Percentiles rank a stretch among this genome's conserved stretches.
phyloP scores from a whole-genome alignment of 2,888 invertebrate species.

The Pollenia angustigena region DNA sequence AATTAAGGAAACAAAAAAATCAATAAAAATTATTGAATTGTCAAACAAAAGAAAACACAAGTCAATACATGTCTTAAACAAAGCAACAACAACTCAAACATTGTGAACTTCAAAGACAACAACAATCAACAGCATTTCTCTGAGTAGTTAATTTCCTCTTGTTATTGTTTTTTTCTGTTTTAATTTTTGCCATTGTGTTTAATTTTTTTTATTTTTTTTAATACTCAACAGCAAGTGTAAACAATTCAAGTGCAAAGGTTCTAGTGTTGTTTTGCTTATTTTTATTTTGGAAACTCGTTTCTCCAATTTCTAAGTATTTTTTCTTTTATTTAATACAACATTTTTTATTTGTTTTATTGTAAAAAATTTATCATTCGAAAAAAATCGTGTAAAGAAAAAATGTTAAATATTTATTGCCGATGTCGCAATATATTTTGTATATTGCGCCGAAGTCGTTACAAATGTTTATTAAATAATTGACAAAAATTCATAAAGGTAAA shows the following conservation, averaged over 20 bases:
- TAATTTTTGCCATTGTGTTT: not conserved
- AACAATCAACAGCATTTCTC: not conserved
- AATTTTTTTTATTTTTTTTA: not conserved
- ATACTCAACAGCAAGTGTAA: constrained; percentile 15
- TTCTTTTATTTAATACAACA: not conserved
- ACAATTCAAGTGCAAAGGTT: constrained; percentile 31
- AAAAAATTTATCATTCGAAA: constrained; percentile 14
- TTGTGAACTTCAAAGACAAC: not conserved
- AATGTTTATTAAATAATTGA: constrained; percentile 64
- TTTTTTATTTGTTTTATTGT: constrained; percentile 6
- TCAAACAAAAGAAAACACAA: constrained; percentile 9
- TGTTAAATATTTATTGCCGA: constrained; percentile 50
- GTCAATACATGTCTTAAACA: not conserved
- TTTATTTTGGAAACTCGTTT: not conserved
- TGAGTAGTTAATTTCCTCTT: not conserved
- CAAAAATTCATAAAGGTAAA: constrained; percentile 37
- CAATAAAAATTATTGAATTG: not conserved
- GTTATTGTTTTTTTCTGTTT: not conserved
- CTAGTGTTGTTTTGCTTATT: not conserved
- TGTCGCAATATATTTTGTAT: constrained; percentile 64
- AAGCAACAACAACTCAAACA: not conserved
- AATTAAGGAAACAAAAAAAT: not conserved
- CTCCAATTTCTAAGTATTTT: not conserved
- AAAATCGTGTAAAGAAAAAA: constrained; percentile 36
- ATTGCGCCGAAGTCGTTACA: constrained; percentile 77